These are phyloP conservation scores for Cladorhizidae sp. DNA, from an alignment of 37 sponge, comb jelly and placozoan species.

Conservation along the genomic window DNA sequence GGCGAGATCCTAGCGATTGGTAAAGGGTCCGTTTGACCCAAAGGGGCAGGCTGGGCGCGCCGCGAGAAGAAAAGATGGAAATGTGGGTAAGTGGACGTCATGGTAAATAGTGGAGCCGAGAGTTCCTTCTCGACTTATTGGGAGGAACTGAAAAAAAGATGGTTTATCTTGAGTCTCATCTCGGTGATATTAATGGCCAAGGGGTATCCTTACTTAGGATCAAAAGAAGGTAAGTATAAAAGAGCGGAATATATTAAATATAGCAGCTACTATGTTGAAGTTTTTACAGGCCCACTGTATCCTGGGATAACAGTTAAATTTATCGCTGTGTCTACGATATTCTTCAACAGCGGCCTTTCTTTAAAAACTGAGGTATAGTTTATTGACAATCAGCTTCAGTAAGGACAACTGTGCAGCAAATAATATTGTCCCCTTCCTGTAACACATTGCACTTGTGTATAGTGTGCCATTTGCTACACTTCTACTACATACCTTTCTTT, in stretches of 20 bases:
- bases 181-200: slow-evolving; percentile 84
- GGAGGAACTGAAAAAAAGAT: slow-evolving; percentile 57
- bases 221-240: slow-evolving; percentile 73
- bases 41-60: no score
- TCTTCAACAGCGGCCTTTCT: slow-evolving; percentile 96
- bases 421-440: not conserved
- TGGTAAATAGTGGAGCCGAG: no score
- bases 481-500: not conserved
- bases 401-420: not conserved
- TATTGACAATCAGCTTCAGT: not conserved
- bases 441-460: not conserved
- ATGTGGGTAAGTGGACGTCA: not conserved
- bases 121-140: no score
- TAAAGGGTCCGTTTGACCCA: no score
- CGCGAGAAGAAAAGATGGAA: no score
- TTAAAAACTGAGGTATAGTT: slow-evolving; percentile 87
- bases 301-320: slow-evolving; percentile 93
- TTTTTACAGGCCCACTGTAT: slow-evolving; percentile 70
- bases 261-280: not conserved
- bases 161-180: slow-evolving; percentile 92
- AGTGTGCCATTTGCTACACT: not conserved
- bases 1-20: no score
- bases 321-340: slow-evolving; percentile 92
- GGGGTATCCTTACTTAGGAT: slow-evolving; percentile 76
- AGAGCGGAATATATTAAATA: not conserved